Evolutionary conservation across 2,888 invertebrate species (phyloP).

Genomic region (Campoletis raptor): DNA sequence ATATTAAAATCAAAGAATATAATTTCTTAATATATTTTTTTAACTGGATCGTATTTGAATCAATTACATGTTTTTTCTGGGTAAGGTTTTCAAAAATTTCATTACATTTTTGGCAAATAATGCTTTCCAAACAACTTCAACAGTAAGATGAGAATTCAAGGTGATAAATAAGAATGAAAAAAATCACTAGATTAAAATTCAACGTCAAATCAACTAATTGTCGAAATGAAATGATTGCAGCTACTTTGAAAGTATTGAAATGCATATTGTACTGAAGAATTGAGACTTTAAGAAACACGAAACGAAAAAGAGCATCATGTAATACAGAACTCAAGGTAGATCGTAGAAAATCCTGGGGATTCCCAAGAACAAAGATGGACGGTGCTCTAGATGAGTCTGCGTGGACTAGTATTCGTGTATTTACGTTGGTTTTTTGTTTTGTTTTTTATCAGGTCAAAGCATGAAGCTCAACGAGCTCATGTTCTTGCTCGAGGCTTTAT

Average conservation of each 20-base stretch:
- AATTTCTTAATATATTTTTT: too few species aligned
- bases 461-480: constrained; percentile 47
- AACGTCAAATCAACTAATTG: not conserved
- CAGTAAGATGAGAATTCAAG: not conserved
- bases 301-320: not conserved
- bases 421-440: constrained; percentile 5
- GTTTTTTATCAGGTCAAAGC: constrained; percentile 19
- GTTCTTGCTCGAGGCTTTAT: constrained; percentile 48
- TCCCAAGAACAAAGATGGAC: constrained; percentile 63
- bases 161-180: not conserved
- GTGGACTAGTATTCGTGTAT: constrained; percentile 5
- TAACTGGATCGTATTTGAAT: too few species aligned
- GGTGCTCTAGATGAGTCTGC: constrained; percentile 37
- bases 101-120: not conserved
- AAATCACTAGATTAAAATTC: not conserved
- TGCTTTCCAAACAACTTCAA: not conserved
- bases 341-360: constrained; percentile 41
- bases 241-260: not conserved
- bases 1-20: too few species aligned
- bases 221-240: not conserved
- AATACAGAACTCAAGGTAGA: not conserved
- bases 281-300: constrained; percentile 1
- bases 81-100: not conserved
- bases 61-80: too few species aligned
- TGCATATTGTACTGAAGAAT: not conserved